Conservation (phyloP, 2,113 vertebrate species). For the Lophius piscatorius region DNA sequence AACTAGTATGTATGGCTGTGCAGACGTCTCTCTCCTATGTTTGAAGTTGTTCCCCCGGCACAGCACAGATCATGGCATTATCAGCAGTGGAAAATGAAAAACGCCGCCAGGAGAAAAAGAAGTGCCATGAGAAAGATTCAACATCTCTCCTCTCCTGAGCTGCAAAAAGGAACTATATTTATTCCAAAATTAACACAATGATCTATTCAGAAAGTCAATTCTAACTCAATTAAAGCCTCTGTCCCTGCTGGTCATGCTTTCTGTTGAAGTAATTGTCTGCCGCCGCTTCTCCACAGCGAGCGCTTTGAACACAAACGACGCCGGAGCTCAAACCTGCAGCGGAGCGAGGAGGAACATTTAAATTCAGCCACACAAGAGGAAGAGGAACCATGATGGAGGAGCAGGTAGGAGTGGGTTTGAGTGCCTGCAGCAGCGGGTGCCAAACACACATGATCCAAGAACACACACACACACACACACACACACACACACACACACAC, state of each 20-base stretch:
- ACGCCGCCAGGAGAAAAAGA: slow-evolving; percentile 33
- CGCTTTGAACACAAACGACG: slow-evolving; percentile 68
- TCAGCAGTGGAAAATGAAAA: slow-evolving; percentile 48
- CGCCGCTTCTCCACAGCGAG: slow-evolving; percentile 53
- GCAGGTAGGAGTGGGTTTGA: slow-evolving; percentile 62
- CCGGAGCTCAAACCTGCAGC: slow-evolving; percentile 57
- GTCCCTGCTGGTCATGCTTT: slow-evolving; percentile 72
- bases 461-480: neutral
- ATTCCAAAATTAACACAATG: slow-evolving; percentile 72
- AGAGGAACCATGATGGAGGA: slow-evolving; percentile 54
- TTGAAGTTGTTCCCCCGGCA: slow-evolving; percentile 29
- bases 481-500: slow-evolving; percentile 25
- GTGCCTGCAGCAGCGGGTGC: slow-evolving; percentile 51
- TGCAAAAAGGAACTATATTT: slow-evolving; percentile 55
- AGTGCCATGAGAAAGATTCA: slow-evolving; percentile 51
- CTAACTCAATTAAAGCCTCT: slow-evolving; percentile 73
- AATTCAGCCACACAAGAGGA: slow-evolving; percentile 60
- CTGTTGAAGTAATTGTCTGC: slow-evolving; percentile 68
- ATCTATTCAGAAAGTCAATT: slow-evolving; percentile 75
- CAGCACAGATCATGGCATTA: slow-evolving; percentile 34
- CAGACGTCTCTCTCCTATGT: slow-evolving; percentile 4
- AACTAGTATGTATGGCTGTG: neutral
- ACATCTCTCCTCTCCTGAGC: slow-evolving; percentile 38
- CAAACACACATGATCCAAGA: slow-evolving; percentile 22
- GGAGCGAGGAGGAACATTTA: slow-evolving; percentile 52